Evolutionary conservation across 2,113 vertebrate genomes (phyloP), one percentile per base, ranked within the genome.

Genomic region (Stigmatopora nigra): DNA sequence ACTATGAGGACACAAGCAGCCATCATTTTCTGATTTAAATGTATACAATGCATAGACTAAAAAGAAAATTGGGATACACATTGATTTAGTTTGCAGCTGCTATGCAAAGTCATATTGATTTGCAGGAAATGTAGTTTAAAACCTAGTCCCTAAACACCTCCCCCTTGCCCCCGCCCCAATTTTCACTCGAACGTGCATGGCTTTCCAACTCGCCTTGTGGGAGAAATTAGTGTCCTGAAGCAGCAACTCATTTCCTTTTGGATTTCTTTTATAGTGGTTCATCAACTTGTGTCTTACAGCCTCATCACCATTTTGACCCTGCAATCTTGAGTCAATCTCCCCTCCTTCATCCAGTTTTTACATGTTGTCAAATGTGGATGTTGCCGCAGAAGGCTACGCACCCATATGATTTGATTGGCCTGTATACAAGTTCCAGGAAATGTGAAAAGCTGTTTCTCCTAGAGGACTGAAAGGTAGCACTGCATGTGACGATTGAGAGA

Each of bases 231-330:
- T 74, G 73, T 78, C 80, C 77, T 85, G 81, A 82, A 78, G 77
- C 74, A 79, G 72, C 52, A 48, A 63, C 82, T 87, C 81, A 88
- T 86, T 88, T 82, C 75, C 80, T 82, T 80, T 71, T 80, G 71
- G 25, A 31, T 31, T 41, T 41, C 76, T 72, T 85, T 86, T 82
- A 77, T 82, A 85, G 78, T 81, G 78, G 78, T 78, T 83, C 82
- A 81, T 86, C 82, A 77, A 78, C 75, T 70, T 66, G 45, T 66
- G 31, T 80, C 76, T 82, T 19, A 12, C 41, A n/a, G 70, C 71
- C 78, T 79, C 70, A 56, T 72, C 63, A 19, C 77, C 61, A 47
- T 66, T 15, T 76, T 75, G 53, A 75, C 76, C 74, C 57, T 59
- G 72, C 63, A 75, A 69, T 82, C 70, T 82, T 68, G 67, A 78